Conservation (phyloP, 1,140 invertebrate species). For the Coenobita brevimanus region DNA sequence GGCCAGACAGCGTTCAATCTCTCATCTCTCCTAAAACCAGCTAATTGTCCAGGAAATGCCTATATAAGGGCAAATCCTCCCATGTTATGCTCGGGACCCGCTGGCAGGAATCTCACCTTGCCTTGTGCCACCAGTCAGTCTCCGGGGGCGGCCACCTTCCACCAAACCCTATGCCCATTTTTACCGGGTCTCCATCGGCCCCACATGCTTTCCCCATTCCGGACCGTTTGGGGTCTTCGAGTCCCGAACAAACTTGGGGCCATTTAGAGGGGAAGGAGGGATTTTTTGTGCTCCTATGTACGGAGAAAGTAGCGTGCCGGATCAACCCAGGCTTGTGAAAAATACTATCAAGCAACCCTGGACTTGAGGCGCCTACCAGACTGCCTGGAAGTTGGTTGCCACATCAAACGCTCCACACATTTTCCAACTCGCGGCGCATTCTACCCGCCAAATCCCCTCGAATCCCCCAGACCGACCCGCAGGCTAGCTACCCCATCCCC, state of each 20-base stretch:
- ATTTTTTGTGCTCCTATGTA: no score
- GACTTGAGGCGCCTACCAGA: slow-evolving; percentile 56
- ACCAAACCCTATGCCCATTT: not conserved
- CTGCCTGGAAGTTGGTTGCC: slow-evolving; percentile 52
- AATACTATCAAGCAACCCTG: slow-evolving; percentile 45
- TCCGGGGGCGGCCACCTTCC: not conserved
- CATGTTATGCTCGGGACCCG: slow-evolving; percentile 37
- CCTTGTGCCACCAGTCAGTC: not conserved
- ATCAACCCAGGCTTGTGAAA: slow-evolving; percentile 3
- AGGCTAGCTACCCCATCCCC: no score
- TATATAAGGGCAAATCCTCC: slow-evolving; percentile 56
- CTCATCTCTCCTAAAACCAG: slow-evolving; percentile 26
- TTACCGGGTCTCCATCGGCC: no score
- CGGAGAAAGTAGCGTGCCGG: no score
- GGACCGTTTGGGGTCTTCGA: slow-evolving; percentile 5
- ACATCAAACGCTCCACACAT: not conserved
- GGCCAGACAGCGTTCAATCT: slow-evolving; percentile 1
- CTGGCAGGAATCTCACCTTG: slow-evolving; percentile 35
- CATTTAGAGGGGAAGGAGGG: no score
- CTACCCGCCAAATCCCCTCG: not conserved
- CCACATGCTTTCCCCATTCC: slow-evolving; percentile 17
- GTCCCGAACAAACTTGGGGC: slow-evolving; percentile 38
- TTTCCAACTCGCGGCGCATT: no score
- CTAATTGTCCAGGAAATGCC: slow-evolving; percentile 61
- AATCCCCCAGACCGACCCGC: not conserved